Conservation (phyloP, 2,113 vertebrate genomes). For the Castor canadensis region DNA sequence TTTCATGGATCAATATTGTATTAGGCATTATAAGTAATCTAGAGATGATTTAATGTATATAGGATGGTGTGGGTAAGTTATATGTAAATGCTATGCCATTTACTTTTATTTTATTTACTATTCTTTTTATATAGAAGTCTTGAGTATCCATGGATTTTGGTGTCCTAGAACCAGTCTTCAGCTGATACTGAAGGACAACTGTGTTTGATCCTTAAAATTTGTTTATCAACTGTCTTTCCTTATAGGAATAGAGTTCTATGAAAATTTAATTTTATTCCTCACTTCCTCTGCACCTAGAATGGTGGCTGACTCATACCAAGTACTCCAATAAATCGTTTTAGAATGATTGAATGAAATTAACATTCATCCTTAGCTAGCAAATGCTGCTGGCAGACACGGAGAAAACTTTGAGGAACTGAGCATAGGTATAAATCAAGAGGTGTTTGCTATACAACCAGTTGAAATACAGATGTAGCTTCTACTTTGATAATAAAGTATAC, state of each 20-base stretch:
- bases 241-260: background rate
- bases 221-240: background rate
- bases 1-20: background rate
- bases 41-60: background rate
- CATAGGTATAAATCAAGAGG: slow-evolving; percentile 6
- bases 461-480: background rate
- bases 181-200: background rate
- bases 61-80: background rate
- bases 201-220: background rate
- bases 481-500: background rate
- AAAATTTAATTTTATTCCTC: background rate
- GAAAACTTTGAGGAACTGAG: background rate
- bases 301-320: background rate
- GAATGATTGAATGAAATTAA: slow-evolving; percentile 11
- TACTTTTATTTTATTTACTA: background rate
- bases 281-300: background rate
- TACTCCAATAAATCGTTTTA: background rate
- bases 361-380: background rate
- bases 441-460: background rate
- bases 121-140: background rate
- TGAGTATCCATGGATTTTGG: background rate
- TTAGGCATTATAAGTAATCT: background rate
- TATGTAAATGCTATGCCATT: background rate
- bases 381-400: background rate
- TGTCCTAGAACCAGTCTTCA: background rate